Conservation (phyloP, 2,797 vertebrate genomes). For the Enteromius radiatus region DNA sequence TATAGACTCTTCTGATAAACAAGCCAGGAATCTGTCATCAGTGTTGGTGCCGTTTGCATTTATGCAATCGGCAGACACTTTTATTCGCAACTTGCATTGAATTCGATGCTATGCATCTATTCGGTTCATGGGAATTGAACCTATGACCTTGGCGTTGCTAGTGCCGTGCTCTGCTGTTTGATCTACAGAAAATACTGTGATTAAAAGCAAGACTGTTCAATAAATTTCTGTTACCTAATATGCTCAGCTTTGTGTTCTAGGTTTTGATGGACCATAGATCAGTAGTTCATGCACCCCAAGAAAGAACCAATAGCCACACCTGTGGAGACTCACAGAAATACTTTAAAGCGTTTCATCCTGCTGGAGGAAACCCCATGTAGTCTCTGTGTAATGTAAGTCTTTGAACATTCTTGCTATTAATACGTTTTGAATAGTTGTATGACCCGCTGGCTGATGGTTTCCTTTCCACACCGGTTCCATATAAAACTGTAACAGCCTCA, state of each 20-base stretch:
- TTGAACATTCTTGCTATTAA: constrained; percentile 38
- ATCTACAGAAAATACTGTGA: neutral
- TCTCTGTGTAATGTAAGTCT: neutral
- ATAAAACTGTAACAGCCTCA: constrained; percentile 37
- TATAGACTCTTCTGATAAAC: neutral
- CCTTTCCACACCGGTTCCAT: constrained; percentile 30
- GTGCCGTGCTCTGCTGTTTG: neutral
- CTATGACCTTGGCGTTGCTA: neutral
- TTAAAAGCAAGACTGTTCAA: constrained; percentile 9
- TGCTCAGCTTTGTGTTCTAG: neutral
- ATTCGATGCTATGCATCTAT: neutral
- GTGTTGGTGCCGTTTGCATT: neutral
- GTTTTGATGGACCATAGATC: constrained; percentile 14
- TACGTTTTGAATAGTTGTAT: constrained; percentile 33
- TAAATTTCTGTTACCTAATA: neutral
- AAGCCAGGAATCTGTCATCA: constrained; percentile 8
- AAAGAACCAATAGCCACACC: constrained; percentile 16
- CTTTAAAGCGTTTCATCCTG: neutral
- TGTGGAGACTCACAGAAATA: constrained; percentile 24
- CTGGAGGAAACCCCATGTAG: neutral
- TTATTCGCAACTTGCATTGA: neutral
- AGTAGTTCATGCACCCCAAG: constrained; percentile 19
- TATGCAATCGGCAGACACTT: neutral
- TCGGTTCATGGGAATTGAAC: neutral
- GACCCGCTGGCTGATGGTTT: constrained; percentile 41